A percentile compares a stretch with the other conserved stretches of the same genome.
These are phyloP conservation scores for Caenorhabditis briggsae DNA, from an alignment of 1,140 invertebrate species.

Conservation along the genomic window DNA sequence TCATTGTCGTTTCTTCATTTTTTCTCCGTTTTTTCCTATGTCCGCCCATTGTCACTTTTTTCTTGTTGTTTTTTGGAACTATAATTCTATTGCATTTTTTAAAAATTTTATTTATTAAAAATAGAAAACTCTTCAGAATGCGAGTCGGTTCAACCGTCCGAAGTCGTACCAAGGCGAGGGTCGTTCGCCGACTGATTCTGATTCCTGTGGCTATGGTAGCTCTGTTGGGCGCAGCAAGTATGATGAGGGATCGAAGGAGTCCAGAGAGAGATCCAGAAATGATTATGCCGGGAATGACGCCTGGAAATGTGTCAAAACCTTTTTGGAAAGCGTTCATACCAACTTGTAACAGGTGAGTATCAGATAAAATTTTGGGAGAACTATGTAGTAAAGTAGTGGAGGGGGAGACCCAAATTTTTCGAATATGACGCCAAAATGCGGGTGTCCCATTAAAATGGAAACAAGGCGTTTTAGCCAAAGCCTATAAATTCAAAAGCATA, in stretches of 20 bases:
- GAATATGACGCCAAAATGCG: too few species aligned
- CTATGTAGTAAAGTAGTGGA: too few species aligned
- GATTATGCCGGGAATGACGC: background rate
- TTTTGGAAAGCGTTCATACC: conserved; percentile 18
- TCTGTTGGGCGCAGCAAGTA: background rate
- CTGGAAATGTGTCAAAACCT: conserved; percentile 2
- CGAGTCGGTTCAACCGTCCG: conserved; percentile 36
- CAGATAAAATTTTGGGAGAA: too few species aligned
- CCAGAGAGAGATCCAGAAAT: background rate
- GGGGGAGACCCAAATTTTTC: too few species aligned
- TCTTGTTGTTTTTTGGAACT: background rate
- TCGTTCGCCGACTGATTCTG: conserved; percentile 19
- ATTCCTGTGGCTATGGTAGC: conserved; percentile 13
- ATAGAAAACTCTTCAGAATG: background rate
- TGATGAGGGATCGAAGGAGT: conserved; percentile 20
- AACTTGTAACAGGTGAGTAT: conserved; percentile 31
- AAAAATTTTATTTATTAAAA: background rate
- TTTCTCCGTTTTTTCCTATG: too few species aligned
- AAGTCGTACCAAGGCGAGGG: conserved; percentile 35
- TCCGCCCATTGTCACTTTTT: conserved; percentile 13
- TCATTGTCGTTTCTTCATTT: background rate
- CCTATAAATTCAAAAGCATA: too few species aligned
- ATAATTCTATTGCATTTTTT: background rate
- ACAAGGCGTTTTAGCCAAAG: too few species aligned
- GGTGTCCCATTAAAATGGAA: too few species aligned